These are phyloP conservation scores for Dasypus novemcinctus DNA, from an alignment of 2,113 vertebrate genomes.

Conservation along the genomic window DNA sequence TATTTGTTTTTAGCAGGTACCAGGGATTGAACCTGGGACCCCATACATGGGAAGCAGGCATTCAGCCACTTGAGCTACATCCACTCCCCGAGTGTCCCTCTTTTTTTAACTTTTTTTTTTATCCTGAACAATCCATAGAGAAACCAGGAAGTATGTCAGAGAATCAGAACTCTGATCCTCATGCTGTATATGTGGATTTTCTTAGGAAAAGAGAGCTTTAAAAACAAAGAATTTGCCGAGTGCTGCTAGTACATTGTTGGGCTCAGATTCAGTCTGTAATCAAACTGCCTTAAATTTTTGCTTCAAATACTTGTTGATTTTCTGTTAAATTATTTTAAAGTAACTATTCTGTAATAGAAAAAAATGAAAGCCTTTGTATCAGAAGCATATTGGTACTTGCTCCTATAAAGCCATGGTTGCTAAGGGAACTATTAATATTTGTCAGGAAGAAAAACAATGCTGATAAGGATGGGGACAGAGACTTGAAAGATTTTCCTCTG, in stretches of 20 bases:
- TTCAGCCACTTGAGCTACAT: too few relatives aligned
- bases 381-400: background rate
- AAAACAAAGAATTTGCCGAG: background rate
- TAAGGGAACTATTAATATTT: slow-evolving; percentile 20
- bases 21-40: too few relatives aligned
- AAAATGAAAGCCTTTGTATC: slow-evolving; percentile 37
- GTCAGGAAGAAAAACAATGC: slow-evolving; percentile 36
- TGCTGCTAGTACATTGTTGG: background rate
- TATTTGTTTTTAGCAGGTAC: too few relatives aligned
- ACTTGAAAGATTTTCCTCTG: background rate
- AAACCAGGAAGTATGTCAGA: background rate
- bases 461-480: background rate
- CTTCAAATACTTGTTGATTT: slow-evolving; percentile 30
- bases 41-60: too few relatives aligned
- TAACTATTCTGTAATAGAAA: slow-evolving; percentile 45
- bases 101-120: background rate
- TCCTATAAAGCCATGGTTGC: background rate
- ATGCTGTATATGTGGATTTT: background rate
- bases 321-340: slow-evolving; percentile 49
- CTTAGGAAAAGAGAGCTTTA: background rate
- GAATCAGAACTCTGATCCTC: background rate
- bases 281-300: slow-evolving; percentile 12
- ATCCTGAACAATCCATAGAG: background rate
- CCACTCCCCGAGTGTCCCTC: too few relatives aligned
- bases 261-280: slow-evolving; percentile 29